Conservation (phyloP, 2,113 vertebrate species). For the Columba livia region DNA sequence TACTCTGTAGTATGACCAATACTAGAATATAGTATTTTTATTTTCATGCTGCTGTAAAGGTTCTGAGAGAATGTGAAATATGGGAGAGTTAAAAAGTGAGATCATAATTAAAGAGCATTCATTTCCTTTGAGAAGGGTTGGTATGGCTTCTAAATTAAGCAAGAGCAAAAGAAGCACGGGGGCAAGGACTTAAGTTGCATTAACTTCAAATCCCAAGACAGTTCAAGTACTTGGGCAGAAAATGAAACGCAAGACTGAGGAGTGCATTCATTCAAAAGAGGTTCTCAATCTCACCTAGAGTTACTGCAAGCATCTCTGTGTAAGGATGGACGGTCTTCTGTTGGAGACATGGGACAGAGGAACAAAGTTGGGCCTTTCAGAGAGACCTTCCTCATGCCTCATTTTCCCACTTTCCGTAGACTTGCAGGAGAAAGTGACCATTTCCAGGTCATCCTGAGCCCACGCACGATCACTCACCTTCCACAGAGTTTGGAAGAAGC, state of each 20-base stretch:
- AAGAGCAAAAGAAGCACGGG: background rate
- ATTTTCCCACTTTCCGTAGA: background rate
- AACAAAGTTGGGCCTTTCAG: background rate
- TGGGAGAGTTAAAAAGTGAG: slow-evolving; percentile 9
- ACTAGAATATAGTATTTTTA: background rate
- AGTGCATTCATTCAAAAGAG: background rate
- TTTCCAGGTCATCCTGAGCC: background rate
- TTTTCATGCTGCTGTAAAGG: background rate
- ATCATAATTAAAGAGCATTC: slow-evolving; percentile 49
- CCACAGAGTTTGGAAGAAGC: background rate
- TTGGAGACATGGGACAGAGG: background rate
- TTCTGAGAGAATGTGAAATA: background rate
- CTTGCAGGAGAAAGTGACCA: background rate
- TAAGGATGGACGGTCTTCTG: background rate
- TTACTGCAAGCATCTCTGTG: background rate
- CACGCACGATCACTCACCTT: background rate
- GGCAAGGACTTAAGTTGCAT: slow-evolving; percentile 9
- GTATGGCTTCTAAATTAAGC: slow-evolving; percentile 33
- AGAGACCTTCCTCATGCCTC: background rate
- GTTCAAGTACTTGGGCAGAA: background rate
- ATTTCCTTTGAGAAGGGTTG: slow-evolving; percentile 46
- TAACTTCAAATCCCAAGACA: slow-evolving; percentile 24
- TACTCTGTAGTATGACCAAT: background rate
- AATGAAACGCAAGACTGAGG: background rate
- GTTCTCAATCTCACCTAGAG: background rate